Base-by-base conservation (phyloP, 1,140 invertebrate genomes). In the Drosophila kikkawai region DNA sequence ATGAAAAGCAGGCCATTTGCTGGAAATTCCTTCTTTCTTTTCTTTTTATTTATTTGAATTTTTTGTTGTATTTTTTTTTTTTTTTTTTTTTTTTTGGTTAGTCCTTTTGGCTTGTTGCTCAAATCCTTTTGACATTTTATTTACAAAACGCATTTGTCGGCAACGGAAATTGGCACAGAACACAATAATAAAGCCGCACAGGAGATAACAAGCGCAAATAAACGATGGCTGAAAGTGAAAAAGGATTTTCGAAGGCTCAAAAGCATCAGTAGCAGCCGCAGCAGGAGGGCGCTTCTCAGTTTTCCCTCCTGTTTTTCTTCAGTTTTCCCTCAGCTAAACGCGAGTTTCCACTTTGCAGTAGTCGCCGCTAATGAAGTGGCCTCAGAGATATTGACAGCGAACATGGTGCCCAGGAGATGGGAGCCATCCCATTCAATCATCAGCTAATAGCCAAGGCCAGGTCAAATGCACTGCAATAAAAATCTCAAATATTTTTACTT, bases 111-210 rank as follows among this genome's bases (percentile, higher is more conserved):
- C 60, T 66, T 65, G 66, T 69, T 56, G 64, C 74, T 68, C 55
- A 85, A 85, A 85, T 85, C 82, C 82, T 85, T 85, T 85, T 85
- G 82, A 85, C 82, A 86, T 85, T 85, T 85, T 85, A 85, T 85
- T 85, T 86, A 86, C 82, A 85, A 85, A 85, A 85, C 82, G 82
- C 82, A 85, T 85, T 85, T 85, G 82, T 81, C 82, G 82, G 77
- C 81, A 80, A 55, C 82, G 82, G 82, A 85, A 85, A 85, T 85
- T 85, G 82, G 82, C 82, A 81, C 75, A 79, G 82, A 85, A 70
- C 82, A 81, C 82, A 86, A 86, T 86, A 85, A 85, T 85, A 85
- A 81, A 85, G 78, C 79, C 82, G 65, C 82, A 75, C 78, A 75
- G 71, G 56, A 55, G 79, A 74, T 68, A 78, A 73, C 58, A 70